Conservation (phyloP, 2,113 vertebrate species). For the Urocolius indicus region DNA sequence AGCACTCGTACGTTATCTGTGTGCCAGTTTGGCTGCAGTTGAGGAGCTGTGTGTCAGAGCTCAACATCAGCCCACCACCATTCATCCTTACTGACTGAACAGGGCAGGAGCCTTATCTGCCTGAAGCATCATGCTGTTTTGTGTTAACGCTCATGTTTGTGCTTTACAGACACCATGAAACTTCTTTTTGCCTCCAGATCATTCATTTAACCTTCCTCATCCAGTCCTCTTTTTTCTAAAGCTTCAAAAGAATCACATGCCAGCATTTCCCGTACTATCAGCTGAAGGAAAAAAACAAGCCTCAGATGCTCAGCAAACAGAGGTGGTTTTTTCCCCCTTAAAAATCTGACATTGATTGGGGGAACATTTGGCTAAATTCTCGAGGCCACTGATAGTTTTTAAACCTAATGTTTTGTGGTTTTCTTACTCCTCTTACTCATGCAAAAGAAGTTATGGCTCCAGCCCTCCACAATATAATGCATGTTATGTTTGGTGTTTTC, state of each 20-base stretch:
- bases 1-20: not conserved
- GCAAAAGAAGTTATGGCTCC: not conserved
- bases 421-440: not conserved
- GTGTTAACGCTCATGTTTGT: not conserved
- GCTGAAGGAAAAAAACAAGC: not conserved
- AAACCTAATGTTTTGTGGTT: not conserved
- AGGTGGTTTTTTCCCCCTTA: not conserved
- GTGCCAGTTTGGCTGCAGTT: rapidly evolving
- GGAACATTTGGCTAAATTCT: not conserved
- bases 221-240: not conserved
- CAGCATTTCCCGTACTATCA: not conserved
- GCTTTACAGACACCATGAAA: not conserved
- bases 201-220: not conserved
- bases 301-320: not conserved
- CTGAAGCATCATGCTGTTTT: not conserved
- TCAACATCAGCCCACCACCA: not conserved
- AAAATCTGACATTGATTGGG: not conserved
- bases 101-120: not conserved
- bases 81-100: not conserved
- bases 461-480: not conserved
- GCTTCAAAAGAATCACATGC: not conserved
- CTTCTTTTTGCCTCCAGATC: not conserved
- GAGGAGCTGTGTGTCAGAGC: not conserved
- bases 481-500: not conserved
- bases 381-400: not conserved